Evolutionary conservation across 2,888 invertebrate species (phyloP).

Genomic region (Scaptomyza reducta): DNA sequence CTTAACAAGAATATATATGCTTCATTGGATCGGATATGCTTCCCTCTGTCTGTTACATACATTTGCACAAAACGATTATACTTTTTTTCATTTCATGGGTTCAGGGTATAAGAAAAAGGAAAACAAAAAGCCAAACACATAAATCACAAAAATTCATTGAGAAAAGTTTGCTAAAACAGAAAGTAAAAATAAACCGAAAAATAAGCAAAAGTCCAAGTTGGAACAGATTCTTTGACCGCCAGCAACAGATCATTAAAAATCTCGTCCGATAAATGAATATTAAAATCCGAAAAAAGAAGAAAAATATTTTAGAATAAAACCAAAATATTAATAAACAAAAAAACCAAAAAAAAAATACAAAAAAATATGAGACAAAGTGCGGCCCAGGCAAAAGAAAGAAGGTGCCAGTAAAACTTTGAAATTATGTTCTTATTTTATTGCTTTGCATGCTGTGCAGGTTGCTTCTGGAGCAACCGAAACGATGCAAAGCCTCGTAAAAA

Average conservation of each 20-base stretch:
- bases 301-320: conserved; percentile 21
- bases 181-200: conserved; percentile 17
- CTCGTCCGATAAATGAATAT: conserved; percentile 74
- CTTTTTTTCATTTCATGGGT: neutral
- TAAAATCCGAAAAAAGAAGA: conserved; percentile 61
- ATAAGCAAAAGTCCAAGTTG: conserved; percentile 40
- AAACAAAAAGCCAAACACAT: conserved; percentile 66
- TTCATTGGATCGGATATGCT: neutral
- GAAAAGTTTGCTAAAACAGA: conserved; percentile 66
- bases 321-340: conserved; percentile 21
- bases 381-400: conserved; percentile 40
- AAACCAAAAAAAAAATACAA: conserved; percentile 20
- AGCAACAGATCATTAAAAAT: conserved; percentile 75
- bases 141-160: conserved; percentile 82
- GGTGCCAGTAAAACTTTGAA: conserved; percentile 81
- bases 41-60: neutral
- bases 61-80: neutral
- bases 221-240: conserved; percentile 65
- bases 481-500: conserved; percentile 74
- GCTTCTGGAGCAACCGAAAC: conserved; percentile 76
- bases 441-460: conserved; percentile 78
- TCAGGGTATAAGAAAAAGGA: conserved; percentile 2
- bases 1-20: neutral
- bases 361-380: conserved; percentile 37
- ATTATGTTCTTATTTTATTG: conserved; percentile 81